phyloP scores from a whole-genome alignment of 2,888 invertebrate species.

The Polydesmus complanatus region DNA sequence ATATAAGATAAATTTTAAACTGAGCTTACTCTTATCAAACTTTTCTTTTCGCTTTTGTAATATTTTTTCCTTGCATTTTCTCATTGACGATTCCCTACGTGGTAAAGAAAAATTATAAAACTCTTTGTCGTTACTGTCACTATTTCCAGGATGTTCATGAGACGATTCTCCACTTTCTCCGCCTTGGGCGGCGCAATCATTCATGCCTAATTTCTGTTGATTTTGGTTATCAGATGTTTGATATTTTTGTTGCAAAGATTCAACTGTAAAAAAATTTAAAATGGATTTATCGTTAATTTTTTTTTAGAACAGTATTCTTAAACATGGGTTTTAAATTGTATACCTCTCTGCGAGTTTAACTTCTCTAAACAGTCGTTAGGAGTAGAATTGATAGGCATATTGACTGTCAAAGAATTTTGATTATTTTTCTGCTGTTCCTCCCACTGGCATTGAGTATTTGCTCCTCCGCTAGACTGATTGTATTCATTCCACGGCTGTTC shows the following conservation, averaged over 20 bases:
- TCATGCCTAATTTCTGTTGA: too few species aligned
- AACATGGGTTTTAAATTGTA: too few species aligned
- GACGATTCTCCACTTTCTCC: not conserved
- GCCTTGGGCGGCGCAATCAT: not conserved
- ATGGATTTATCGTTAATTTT: too few species aligned
- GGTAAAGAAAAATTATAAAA: slow-evolving; percentile 8
- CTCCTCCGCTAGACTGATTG: not conserved
- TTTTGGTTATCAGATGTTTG: too few species aligned
- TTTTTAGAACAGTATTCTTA: too few species aligned
- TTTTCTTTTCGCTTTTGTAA: slow-evolving; percentile 11
- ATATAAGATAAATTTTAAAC: not conserved
- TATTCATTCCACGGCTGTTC: not conserved
- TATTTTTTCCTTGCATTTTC: slow-evolving; percentile 14
- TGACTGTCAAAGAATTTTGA: not conserved
- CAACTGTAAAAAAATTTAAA: too few species aligned
- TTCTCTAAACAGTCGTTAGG: too few species aligned
- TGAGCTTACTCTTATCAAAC: slow-evolving; percentile 13
- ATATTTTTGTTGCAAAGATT: too few species aligned
- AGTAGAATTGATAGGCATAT: too few species aligned
- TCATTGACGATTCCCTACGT: slow-evolving; percentile 5
- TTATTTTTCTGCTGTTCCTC: not conserved
- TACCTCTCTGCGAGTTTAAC: too few species aligned
- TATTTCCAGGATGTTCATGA: too few species aligned
- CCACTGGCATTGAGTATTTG: not conserved
- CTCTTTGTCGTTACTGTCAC: slow-evolving; percentile 10